A percentile compares a stretch with the other conserved stretches of the same genome.
These are phyloP conservation scores for Drepanosiphum platanoidis DNA, from an alignment of 2,888 invertebrate species.

Conservation along the genomic window DNA sequence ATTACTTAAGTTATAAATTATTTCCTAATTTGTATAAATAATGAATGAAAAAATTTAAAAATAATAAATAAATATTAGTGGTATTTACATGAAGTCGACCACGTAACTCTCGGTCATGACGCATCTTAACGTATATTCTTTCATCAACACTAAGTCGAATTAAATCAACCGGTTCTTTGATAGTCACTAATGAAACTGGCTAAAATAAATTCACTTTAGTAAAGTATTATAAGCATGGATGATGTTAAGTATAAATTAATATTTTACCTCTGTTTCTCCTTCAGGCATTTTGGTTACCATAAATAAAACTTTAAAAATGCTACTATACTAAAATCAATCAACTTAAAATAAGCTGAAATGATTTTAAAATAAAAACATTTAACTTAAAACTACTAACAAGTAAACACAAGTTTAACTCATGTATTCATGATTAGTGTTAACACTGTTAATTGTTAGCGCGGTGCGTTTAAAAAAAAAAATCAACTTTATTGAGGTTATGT, in stretches of 20 bases:
- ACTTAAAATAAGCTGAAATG: too few species aligned
- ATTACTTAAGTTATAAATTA: background rate
- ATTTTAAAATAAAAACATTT: too few species aligned
- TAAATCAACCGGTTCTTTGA: slow-evolving; percentile 97
- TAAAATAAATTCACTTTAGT: slow-evolving; percentile 1
- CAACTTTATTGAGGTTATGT: too few species aligned
- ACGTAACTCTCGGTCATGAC: slow-evolving; percentile 95
- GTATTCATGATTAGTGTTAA: too few species aligned
- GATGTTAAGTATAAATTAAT: background rate
- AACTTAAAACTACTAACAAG: background rate
- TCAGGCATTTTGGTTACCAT: slow-evolving; percentile 60
- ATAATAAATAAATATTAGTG: slow-evolving; percentile 3
- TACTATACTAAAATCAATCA: background rate
- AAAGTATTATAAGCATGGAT: background rate
- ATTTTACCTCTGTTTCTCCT: slow-evolving; percentile 54
- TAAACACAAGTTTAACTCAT: too few species aligned
- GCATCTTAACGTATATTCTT: slow-evolving; percentile 98
- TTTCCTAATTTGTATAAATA: too few species aligned
- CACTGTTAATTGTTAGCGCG: too few species aligned
- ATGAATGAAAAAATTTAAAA: background rate
- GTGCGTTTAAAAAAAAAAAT: too few species aligned
- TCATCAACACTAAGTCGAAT: slow-evolving; percentile 97
- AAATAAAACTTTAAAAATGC: slow-evolving; percentile 10
- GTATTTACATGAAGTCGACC: slow-evolving; percentile 89
- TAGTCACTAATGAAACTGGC: slow-evolving; percentile 73